These are phyloP conservation scores for Maccullochella peelii DNA, from an alignment of 2,113 vertebrate species.

Conservation along the genomic window DNA sequence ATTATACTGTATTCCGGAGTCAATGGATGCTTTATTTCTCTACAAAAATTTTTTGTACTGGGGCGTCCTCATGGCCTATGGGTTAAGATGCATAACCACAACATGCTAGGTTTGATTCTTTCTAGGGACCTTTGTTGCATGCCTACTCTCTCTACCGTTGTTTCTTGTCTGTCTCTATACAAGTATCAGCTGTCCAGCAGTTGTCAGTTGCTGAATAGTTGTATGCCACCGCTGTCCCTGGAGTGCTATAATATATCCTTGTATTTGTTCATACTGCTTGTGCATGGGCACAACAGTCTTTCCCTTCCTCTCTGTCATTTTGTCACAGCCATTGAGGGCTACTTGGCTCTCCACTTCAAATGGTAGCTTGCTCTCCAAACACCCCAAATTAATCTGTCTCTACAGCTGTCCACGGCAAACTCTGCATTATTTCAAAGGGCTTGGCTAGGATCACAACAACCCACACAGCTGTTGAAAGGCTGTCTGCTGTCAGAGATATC, in stretches of 20 bases:
- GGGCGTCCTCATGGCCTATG: neutral
- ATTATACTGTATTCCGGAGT: neutral
- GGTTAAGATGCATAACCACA: no score
- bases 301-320: neutral
- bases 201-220: neutral
- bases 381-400: constrained; percentile 46
- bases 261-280: neutral
- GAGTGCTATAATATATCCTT: neutral
- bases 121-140: neutral
- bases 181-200: neutral
- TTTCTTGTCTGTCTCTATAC: neutral
- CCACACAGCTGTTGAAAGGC: constrained; percentile 43
- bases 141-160: neutral
- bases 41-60: neutral
- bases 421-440: constrained; percentile 57
- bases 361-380: constrained; percentile 45
- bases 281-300: neutral
- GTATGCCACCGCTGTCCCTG: neutral
- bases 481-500: constrained; percentile 54
- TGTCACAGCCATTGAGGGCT: constrained; percentile 4
- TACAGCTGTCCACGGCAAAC: constrained; percentile 53
- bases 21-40: neutral
- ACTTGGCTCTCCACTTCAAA: constrained; percentile 46
- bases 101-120: no score
- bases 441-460: constrained; percentile 30